Evolutionary conservation across 2,113 vertebrate species (phyloP), one percentile per base, ranked within the genome.

Genomic region (Mus pahari): DNA sequence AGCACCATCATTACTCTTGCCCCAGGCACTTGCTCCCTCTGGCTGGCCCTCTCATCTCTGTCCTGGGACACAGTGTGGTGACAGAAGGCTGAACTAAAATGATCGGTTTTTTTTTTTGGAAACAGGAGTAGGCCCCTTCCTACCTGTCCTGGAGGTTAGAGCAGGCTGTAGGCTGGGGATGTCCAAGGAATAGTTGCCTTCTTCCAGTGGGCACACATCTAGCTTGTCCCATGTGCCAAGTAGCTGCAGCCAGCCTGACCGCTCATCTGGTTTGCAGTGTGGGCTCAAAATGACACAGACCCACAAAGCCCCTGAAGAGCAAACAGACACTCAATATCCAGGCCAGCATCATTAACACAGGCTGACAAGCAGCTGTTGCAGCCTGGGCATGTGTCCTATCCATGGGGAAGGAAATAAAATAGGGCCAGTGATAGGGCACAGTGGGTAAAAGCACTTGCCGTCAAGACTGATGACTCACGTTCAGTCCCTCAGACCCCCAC

Each of bases 281-380:
- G 98, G 98, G 66, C 98, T 98, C 91, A 98, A 96, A 70, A 98
- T 92, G 45, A 98, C 97, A 22, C 98, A 98, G 28, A 98, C 98
- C 98, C 98, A 98, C 87, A 98, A 92, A 48, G 98, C 98, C 48
- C 98, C 98, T 98, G 97, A 3, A 39, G 68, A 86, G 68, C n/a
- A 78, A 55, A 0, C 12, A 73, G 68, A 14, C 58, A 31, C 11
- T 31, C 64, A 50, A 9, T 2, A 1, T 2, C 4, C 81, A 58
- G 0, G 16, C 53, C 50, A 45, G 16, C 13, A 16, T 39, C 0
- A 3, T 33, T 60, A 42, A 28, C 73, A 45, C 48, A 14, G 64
- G 64, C 66, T n/a, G 68, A n/a, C 20, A 70, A 5, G 33, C 66
- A n/a, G 36, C 31, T 16, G 45, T 64, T 50, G 66, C 33, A 16